Evolutionary conservation across 2,797 vertebrate species (phyloP), one percentile per base, ranked within the genome.

Genomic region (Hylomyscus alleni): DNA sequence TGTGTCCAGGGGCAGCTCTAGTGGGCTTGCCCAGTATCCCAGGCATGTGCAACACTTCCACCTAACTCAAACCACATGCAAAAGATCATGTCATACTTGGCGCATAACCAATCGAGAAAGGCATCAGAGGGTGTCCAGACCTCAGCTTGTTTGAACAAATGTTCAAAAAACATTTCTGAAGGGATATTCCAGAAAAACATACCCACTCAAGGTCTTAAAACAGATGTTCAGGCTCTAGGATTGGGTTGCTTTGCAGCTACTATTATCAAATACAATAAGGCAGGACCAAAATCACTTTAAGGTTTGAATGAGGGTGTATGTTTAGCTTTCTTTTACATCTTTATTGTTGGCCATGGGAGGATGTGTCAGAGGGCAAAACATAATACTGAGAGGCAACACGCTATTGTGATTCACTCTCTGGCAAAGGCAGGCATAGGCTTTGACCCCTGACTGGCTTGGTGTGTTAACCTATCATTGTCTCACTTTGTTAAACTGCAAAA

Each of bases 71-170:
- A 99, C 99, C 99, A 99, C 98, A 99, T 99, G 99, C 96, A 97
- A 98, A 98, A 97, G 98, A 99, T 99, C 99, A 98, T 99, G 99
- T 99, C 99, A 99, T 99, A 99, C 98, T 99, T 99, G 99, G 99
- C 99, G 97, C 97, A 97, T 98, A 98, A 99, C 99, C 99, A 99
- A 99, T 99, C 98, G 95, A 98, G 99, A 99, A 99, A 98, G 99
- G 98, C 99, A 99, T 98, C 98, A 99, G 99, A 99, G 99, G 98
- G 99, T 99, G 99, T 99, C 98, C 99, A 99, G 99, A 99, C 99
- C 98, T 99, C 97, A 95, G 80, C 98, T 99, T 99, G 99, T 99
- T 99, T 99, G 98, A 99, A 99, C 98, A 99, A 98, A 99, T 98
- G 98, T 98, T 98, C 98, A 99, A 99, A 99, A 99, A 99, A 99